Evolutionary conservation across 1,140 invertebrate genomes (phyloP).

Genomic region (Tetramorium parvispinum): DNA sequence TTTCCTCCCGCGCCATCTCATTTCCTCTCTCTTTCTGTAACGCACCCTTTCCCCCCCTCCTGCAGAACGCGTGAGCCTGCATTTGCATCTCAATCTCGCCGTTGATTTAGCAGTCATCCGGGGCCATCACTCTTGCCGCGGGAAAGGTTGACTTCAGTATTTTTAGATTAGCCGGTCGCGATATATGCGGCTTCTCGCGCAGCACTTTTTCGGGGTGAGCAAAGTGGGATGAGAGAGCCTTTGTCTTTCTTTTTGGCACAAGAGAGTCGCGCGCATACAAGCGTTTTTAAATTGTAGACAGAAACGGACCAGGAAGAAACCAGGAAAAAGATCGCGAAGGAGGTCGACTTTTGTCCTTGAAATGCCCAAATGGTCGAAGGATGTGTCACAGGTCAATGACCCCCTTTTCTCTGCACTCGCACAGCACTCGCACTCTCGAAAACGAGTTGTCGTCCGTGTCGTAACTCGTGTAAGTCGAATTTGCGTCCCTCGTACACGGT

Average conservation of each 20-base stretch:
- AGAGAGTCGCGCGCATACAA: slow-evolving; percentile 57
- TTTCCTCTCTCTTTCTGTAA: slow-evolving; percentile 16
- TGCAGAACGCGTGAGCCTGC: slow-evolving; percentile 60
- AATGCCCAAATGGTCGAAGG: slow-evolving; percentile 58
- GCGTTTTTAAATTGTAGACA: slow-evolving; percentile 65
- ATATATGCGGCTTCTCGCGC: slow-evolving; percentile 70
- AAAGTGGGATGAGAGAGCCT: not conserved
- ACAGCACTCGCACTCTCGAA: slow-evolving; percentile 11
- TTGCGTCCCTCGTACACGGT: not conserved
- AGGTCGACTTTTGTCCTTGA: slow-evolving; percentile 74
- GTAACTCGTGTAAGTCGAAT: slow-evolving; percentile 52
- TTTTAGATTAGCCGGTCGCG: slow-evolving; percentile 77
- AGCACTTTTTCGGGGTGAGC: slow-evolving; percentile 63
- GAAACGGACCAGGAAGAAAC: slow-evolving; percentile 61
- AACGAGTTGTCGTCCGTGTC: slow-evolving; percentile 42
- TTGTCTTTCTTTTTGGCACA: slow-evolving; percentile 36
- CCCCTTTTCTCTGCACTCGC: slow-evolving; percentile 37
- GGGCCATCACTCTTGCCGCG: slow-evolving; percentile 73
- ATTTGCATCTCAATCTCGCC: slow-evolving; percentile 84
- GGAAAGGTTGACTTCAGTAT: slow-evolving; percentile 77
- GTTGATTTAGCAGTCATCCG: slow-evolving; percentile 80
- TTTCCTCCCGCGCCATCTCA: slow-evolving; percentile 28
- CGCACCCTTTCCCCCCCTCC: slow-evolving; percentile 36
- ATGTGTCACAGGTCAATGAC: slow-evolving; percentile 64
- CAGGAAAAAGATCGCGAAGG: slow-evolving; percentile 71